These are phyloP conservation scores for Drosophila prolongata DNA, from an alignment of 2,888 invertebrate genomes.

Conservation along the genomic window DNA sequence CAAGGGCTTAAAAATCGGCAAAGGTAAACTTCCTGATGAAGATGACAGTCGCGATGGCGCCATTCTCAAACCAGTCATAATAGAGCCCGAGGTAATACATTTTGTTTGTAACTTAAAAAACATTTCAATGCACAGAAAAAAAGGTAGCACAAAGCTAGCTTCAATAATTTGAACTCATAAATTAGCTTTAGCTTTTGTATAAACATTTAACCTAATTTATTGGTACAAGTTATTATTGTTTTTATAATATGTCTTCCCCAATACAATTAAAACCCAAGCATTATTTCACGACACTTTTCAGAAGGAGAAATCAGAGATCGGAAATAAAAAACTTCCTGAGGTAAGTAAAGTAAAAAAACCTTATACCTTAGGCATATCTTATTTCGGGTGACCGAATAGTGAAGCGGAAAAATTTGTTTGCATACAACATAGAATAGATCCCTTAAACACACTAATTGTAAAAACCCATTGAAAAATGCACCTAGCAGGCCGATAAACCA, in stretches of 20 bases:
- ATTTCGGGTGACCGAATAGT: neutral
- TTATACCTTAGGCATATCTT: neutral
- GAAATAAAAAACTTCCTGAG: neutral
- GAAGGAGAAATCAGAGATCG: neutral
- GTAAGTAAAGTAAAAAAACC: neutral
- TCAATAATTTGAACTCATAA: too few species aligned
- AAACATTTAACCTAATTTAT: too few species aligned
- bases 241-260: neutral
- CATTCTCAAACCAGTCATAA: conserved; percentile 82
- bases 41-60: conserved; percentile 74
- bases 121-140: too few species aligned
- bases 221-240: neutral
- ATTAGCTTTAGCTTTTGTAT: too few species aligned
- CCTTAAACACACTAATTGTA: neutral
- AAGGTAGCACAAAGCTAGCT: too few species aligned
- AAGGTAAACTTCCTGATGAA: conserved; percentile 82
- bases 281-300: neutral
- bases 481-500: conserved; percentile 63
- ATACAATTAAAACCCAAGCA: neutral
- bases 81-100: conserved; percentile 82
- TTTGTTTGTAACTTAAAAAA: neutral
- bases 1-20: conserved; percentile 80
- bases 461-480: conserved; percentile 5
- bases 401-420: neutral
- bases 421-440: neutral